phyloP scores from a whole-genome alignment of 2,113 vertebrate genomes.

The Sakesphorus luctuosus region DNA sequence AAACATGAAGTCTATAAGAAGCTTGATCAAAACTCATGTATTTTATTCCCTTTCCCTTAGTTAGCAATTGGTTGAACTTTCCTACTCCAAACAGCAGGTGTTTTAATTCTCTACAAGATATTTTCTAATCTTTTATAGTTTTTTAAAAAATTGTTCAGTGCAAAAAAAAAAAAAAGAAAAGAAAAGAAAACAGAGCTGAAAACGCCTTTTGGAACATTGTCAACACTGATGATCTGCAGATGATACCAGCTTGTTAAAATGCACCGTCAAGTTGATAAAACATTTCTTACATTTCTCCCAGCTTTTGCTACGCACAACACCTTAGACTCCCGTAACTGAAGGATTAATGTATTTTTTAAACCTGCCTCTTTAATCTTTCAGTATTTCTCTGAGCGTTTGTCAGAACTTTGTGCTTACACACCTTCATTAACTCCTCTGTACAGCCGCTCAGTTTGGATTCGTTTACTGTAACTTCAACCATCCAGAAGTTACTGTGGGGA shows the following conservation, averaged over 20 bases:
- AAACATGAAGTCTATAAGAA: not conserved
- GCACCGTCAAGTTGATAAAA: conserved; percentile 13
- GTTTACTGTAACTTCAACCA: conserved; percentile 24
- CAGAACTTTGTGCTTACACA: conserved; percentile 46
- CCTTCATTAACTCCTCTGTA: conserved; percentile 37
- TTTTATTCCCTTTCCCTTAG: not conserved
- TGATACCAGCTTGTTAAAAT: conserved; percentile 33
- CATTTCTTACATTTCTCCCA: not conserved
- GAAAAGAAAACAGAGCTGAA: not conserved
- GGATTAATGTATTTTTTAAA: conserved; percentile 66
- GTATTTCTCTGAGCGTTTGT: conserved; percentile 56
- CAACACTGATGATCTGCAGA: not conserved
- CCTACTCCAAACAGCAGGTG: not conserved
- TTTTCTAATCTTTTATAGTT: not conserved
- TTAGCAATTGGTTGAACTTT: not conserved
- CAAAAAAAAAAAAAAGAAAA: not conserved
- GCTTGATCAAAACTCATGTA: not conserved
- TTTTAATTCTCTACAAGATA: not conserved
- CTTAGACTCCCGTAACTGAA: conserved; percentile 31
- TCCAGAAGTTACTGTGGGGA: not conserved
- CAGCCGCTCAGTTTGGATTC: conserved; percentile 24
- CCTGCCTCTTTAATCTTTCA: conserved; percentile 60
- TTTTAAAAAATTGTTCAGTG: not conserved
- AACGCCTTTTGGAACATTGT: not conserved
- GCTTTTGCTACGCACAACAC: not conserved